phyloP scores from a whole-genome alignment of 2,113 vertebrate genomes.

The Anthoscopus minutus region DNA sequence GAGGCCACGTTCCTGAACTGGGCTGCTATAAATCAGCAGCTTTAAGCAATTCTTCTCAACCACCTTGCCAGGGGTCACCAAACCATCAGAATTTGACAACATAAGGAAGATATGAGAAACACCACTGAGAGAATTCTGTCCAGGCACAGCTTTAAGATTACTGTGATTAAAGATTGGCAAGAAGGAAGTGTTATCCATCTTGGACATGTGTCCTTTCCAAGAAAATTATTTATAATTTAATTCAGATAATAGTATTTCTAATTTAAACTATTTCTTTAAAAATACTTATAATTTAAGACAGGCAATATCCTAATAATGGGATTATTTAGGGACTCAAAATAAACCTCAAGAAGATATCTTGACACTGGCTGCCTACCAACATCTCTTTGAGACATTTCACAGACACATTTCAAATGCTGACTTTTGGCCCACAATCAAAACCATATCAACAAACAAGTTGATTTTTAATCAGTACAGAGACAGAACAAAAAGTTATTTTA shows the following conservation, averaged over 20 bases:
- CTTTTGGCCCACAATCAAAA: not conserved
- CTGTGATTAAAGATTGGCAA: not conserved
- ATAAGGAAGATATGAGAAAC: not conserved
- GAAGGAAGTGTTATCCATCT: not conserved
- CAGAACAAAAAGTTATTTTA: not conserved
- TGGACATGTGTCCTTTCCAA: not conserved
- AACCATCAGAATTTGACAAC: not conserved
- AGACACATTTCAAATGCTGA: not conserved
- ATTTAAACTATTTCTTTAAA: not conserved
- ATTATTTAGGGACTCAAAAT: not conserved
- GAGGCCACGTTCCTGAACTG: not conserved
- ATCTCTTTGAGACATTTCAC: not conserved
- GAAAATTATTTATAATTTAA: not conserved
- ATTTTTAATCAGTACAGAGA: not conserved
- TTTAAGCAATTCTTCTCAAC: not conserved
- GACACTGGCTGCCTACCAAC: not conserved
- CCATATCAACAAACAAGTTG: not conserved
- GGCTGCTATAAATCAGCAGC: not conserved
- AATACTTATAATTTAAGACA: not conserved
- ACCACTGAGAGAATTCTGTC: not conserved
- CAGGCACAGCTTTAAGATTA: not conserved
- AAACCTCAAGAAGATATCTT: not conserved
- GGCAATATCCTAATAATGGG: not conserved
- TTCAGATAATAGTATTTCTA: not conserved
- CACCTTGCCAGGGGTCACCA: accelerated